A percentile compares a stretch with the other conserved stretches of the same genome.
Evolutionary conservation across 2,797 vertebrate genomes (phyloP).

Genomic region (Dromococcyx pavoninus): DNA sequence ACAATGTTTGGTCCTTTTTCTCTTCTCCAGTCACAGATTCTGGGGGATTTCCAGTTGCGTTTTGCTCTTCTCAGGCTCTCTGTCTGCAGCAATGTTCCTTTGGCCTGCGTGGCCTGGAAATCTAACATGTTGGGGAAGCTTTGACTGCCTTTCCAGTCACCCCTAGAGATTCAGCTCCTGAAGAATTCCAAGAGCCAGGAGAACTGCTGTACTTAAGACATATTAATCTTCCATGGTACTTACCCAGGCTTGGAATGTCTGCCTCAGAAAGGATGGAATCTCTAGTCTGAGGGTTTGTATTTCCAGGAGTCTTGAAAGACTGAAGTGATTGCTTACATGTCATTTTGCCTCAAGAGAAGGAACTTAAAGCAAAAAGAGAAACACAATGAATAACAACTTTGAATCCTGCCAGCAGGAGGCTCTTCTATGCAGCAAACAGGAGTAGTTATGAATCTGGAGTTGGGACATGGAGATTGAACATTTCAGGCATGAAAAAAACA

Average conservation of each 20-base stretch:
- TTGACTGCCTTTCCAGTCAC: not conserved
- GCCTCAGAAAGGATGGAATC: too few relatives aligned
- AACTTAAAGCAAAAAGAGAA: not conserved
- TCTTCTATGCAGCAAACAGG: not conserved
- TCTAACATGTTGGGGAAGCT: not conserved
- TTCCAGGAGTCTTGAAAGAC: not conserved
- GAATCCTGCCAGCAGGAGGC: not conserved
- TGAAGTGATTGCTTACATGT: not conserved
- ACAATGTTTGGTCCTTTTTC: not conserved
- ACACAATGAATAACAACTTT: not conserved
- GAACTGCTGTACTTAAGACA: not conserved
- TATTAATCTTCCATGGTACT: not conserved
- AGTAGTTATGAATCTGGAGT: not conserved
- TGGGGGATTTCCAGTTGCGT: not conserved
- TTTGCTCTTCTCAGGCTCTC: not conserved
- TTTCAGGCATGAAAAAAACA: not conserved
- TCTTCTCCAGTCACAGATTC: not conserved
- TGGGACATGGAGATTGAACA: not conserved
- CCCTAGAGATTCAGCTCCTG: not conserved
- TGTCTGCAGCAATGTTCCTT: not conserved
- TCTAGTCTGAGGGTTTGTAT: too few relatives aligned
- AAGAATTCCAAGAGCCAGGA: not conserved
- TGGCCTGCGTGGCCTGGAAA: not conserved
- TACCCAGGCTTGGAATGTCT: not conserved
- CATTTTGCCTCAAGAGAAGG: not conserved